Base-by-base conservation (phyloP, 1,140 invertebrate genomes). In the Steinernema khuongi region DNA sequence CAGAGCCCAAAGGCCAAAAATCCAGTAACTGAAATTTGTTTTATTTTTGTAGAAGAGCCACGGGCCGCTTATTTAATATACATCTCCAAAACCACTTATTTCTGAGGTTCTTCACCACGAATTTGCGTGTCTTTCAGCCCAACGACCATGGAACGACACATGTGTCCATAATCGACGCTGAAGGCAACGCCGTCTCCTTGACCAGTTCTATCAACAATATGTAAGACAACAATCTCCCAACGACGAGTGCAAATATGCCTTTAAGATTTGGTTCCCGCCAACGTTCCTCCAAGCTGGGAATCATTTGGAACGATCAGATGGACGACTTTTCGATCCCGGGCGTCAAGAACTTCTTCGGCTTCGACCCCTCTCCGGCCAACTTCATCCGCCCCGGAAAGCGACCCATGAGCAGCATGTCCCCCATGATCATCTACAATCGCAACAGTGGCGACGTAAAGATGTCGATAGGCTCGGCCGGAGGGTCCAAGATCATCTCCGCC, bases 231-330 rank as follows among this genome's bases (percentile, higher is more conserved):
- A 76, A 28, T 32, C 18, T 7, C 18, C 2, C 36, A 18, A 4
- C 17, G 7, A 14, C n/a, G 28, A 7, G 22, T 17, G 1, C 22
- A 19, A 74, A 77, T 73, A n/a, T n/a, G n/a, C n/a, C n/a, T 81
- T 85, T 19, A 80, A 94, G 92, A 83, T 93, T 91, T 85, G 93
- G 93, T 14, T 90, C 91, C 32, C 89, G 90, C 22, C 84, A 91
- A 43, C 87, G 90, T 14, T 92, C 92, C 0, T 83, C 88, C 22
- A 89, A 89, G 68, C 94, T 94, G 0, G 95, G 95, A 29, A 94
- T 98, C 50, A 87, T 97, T 1, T 89, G 94, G 76, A 98, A 97
- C 86, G 91, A 92, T 84, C 91, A 90, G 50, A 97, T 98, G 93
- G 93, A 96, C 84, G 95, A 98, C 85, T 98, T 98, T 86, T 91